Conservation (phyloP, 2,888 invertebrate genomes). For the Panopea generosa region DNA sequence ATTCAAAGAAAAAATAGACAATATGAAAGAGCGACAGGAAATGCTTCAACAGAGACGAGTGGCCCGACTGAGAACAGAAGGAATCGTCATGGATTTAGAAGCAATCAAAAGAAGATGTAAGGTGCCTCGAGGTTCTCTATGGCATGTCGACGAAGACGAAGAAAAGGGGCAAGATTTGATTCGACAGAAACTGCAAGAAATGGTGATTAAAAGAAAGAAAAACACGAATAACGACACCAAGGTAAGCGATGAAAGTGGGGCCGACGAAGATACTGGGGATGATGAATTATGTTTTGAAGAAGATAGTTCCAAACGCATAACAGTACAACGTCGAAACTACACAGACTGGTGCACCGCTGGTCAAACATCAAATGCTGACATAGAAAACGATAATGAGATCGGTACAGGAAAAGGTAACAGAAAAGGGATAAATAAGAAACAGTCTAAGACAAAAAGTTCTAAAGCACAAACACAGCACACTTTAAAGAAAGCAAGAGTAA, state of each 20-base stretch:
- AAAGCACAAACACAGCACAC: too few relatives aligned
- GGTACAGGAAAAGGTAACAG: too few relatives aligned
- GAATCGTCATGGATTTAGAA: conserved; percentile 23
- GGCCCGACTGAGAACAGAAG: conserved; percentile 26
- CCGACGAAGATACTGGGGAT: not conserved
- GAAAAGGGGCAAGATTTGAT: conserved; percentile 7
- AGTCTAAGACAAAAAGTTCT: too few relatives aligned
- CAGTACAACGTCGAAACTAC: not conserved
- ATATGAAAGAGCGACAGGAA: conserved; percentile 22
- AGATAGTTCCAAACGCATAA: too few relatives aligned
- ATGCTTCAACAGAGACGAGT: conserved; percentile 24
- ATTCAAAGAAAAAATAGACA: not conserved
- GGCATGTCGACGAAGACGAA: conserved; percentile 6
- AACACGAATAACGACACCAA: not conserved
- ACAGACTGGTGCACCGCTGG: not conserved
- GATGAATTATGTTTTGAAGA: not conserved
- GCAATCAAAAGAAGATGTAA: conserved; percentile 4
- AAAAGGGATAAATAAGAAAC: too few relatives aligned
- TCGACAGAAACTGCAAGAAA: not conserved
- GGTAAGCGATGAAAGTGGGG: not conserved
- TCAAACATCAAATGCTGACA: too few relatives aligned
- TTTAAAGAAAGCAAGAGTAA: too few relatives aligned
- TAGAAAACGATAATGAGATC: too few relatives aligned
- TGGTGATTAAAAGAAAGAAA: conserved; percentile 5
- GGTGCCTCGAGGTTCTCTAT: not conserved